phyloP scores from a whole-genome alignment of 2,888 invertebrate genomes.

The Oxystoma pomonae region DNA sequence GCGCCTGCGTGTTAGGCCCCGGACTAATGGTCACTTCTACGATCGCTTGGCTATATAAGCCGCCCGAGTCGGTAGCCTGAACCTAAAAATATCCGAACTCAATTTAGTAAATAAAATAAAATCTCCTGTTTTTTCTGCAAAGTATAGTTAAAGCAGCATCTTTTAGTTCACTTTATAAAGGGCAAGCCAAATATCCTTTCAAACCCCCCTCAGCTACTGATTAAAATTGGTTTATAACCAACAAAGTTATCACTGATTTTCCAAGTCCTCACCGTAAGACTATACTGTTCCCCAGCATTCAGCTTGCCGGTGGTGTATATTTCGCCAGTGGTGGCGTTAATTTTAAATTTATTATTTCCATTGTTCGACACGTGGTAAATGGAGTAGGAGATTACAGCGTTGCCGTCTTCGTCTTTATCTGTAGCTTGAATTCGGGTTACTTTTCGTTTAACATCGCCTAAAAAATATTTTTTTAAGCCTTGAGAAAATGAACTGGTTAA shows the following conservation, averaged over 20 bases:
- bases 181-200: too few relatives aligned
- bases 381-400: constrained; percentile 76
- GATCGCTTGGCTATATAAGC: constrained; percentile 78
- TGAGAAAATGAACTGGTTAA: not conserved
- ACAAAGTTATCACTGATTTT: too few relatives aligned
- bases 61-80: constrained; percentile 52
- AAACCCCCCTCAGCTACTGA: too few relatives aligned
- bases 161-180: too few relatives aligned
- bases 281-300: constrained; percentile 84
- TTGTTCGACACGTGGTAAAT: constrained; percentile 91
- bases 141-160: too few relatives aligned
- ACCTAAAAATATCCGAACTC: constrained; percentile 16
- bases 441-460: constrained; percentile 39
- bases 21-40: constrained; percentile 81
- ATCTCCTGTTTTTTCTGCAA: too few relatives aligned
- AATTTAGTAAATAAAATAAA: too few relatives aligned
- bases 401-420: constrained; percentile 82
- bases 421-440: constrained; percentile 60
- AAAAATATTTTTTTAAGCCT: not conserved
- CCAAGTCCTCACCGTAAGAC: constrained; percentile 78
- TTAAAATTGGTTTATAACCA: too few relatives aligned
- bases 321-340: constrained; percentile 73
- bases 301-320: constrained; percentile 73
- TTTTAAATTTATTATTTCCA: constrained; percentile 79
- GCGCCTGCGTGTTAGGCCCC: constrained; percentile 77